Evolutionary conservation across 1,140 invertebrate genomes (phyloP).

Genomic region (Drosophila cardini): DNA sequence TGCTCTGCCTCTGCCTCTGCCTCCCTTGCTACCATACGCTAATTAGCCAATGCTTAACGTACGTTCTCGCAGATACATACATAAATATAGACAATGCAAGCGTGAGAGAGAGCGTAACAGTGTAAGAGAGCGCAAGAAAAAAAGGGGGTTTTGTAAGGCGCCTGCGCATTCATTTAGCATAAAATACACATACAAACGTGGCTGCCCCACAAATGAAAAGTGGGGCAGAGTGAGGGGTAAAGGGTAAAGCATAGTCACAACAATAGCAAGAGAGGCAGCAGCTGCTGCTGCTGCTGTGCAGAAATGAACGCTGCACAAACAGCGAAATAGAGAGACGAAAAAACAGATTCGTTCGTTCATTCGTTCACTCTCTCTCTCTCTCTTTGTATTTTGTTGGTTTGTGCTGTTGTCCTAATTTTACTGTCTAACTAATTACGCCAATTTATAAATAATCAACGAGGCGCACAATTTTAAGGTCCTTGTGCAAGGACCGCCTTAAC

Average conservation of each 20-base stretch:
- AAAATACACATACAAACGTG: conserved; percentile 40
- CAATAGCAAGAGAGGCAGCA: conserved; percentile 29
- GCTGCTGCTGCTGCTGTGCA: conserved; percentile 36
- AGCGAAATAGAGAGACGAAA: conserved; percentile 17
- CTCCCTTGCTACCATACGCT: conserved; percentile 1
- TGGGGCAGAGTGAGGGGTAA: background rate
- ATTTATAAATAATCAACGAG: conserved; percentile 78
- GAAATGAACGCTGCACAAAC: conserved; percentile 74
- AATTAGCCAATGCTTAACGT: conserved; percentile 31
- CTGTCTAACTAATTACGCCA: conserved; percentile 72
- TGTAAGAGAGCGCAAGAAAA: conserved; percentile 21
- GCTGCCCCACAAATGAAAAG: conserved; percentile 12
- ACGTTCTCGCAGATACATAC: conserved; percentile 40
- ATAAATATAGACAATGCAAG: conserved; percentile 38
- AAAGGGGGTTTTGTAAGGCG: conserved; percentile 28
- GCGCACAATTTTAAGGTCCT: conserved; percentile 68
- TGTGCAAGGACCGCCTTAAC: conserved; percentile 54
- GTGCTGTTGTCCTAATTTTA: conserved; percentile 59
- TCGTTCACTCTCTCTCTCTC: background rate
- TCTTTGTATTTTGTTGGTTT: background rate
- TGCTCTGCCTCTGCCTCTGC: background rate
- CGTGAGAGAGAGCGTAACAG: conserved; percentile 24
- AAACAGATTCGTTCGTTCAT: conserved; percentile 19
- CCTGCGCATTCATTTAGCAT: conserved; percentile 40
- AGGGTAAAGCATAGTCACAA: conserved; percentile 21